Evolutionary conservation across 2,888 invertebrate genomes (phyloP), one percentile per base, ranked within the genome.

Genomic region (Agriopis leucophaearia): DNA sequence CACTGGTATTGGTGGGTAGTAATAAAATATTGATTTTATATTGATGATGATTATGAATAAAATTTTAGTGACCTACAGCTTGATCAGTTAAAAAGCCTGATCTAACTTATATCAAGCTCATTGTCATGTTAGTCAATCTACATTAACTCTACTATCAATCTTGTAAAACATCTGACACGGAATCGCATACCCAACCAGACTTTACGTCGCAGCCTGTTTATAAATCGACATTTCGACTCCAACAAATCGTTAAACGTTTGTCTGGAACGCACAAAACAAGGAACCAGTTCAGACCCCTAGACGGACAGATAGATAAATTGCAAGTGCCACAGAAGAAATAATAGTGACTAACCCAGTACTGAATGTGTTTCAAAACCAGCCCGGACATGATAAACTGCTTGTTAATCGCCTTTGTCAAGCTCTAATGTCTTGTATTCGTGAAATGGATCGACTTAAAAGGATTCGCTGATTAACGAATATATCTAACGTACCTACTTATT

Each of bases 381-480:
- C 48, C 78, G 78, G 81, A 80, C 82, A 78, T 88, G 88, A 90
- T 83, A 86, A 87, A 91, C 88, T 85, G 83, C 87, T 88, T 85
- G 89, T 90, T 91, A 90, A 91, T 90, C 83, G 84, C 82, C 78
- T 82, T 92, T 92, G 90, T 91, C 74, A 71, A 64, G 72, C 70
- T 72, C 77, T 87, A 87, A 88, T 86, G 84, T 83, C 85, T 78
- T 86, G 88, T 88, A 78, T 78, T 64, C 59, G 64, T 78, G 81
- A 73, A 72, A 80, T 81, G 81, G 87, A 88, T 88, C 82, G 81
- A 85, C 72, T 88, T 89, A 84, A 88, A 89, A 79, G 86, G 84
- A 84, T 85, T 76, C 72, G 64, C 64, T 72, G 66, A 74, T 74
- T 72, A 71, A 70, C 69, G 78, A 81, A 52, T 58, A 52, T 58